Conservation (phyloP, 2,797 vertebrate species). For the Paguma larvata region DNA sequence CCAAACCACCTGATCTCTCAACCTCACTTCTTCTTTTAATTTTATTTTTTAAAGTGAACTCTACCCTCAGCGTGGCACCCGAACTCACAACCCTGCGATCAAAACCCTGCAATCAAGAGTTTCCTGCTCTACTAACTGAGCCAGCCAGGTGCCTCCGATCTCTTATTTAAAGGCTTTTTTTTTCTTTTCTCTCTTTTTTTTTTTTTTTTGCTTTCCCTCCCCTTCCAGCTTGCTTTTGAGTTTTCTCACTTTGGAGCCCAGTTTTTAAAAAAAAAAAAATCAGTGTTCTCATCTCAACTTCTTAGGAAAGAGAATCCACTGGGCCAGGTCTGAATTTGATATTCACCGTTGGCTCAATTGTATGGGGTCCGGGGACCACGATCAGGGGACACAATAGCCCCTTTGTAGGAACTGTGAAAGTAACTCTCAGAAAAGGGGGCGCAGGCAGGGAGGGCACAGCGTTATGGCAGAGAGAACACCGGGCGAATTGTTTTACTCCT, state of each 20-base stretch:
- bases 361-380: too few relatives aligned
- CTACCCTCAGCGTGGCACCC: neutral
- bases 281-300: neutral
- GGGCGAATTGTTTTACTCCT: neutral
- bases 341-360: neutral
- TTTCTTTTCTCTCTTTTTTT: conserved; percentile 2
- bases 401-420: neutral
- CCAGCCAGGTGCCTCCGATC: neutral
- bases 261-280: neutral
- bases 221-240: neutral
- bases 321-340: neutral
- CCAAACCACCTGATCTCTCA: neutral
- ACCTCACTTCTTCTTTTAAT: neutral
- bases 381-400: neutral
- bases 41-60: neutral
- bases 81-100: neutral
- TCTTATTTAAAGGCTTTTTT: conserved; percentile 1
- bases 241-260: neutral
- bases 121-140: neutral
- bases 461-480: neutral
- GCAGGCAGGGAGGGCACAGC: neutral
- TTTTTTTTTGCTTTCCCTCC: neutral
- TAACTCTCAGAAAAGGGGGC: neutral
- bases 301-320: neutral
- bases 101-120: neutral